phyloP scores from a whole-genome alignment of 1,140 invertebrate genomes.

The Elysia chlorotica region DNA sequence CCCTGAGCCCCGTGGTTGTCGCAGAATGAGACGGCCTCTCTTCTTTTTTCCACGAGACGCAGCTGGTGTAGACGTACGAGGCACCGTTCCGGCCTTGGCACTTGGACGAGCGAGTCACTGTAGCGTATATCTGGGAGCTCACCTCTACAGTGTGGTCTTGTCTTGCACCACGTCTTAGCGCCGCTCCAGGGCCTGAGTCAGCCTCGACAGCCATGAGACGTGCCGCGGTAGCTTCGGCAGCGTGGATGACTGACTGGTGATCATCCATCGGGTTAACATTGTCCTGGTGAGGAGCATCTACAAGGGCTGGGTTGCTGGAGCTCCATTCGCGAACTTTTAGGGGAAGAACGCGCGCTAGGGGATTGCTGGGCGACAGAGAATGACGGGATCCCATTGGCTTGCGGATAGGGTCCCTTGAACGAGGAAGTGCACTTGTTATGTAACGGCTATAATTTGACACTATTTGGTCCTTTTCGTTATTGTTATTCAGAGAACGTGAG shows the following conservation, averaged over 20 bases:
- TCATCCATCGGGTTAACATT: not conserved
- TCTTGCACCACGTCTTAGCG: too few relatives aligned
- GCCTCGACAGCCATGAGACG: not conserved
- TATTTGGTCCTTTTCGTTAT: too few relatives aligned
- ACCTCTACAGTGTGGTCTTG: constrained; percentile 9
- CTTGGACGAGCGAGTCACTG: constrained; percentile 18
- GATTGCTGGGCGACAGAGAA: constrained; percentile 1
- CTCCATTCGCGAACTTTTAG: not conserved
- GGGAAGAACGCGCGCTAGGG: not conserved
- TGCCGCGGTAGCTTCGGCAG: not conserved
- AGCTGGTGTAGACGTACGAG: constrained; percentile 16
- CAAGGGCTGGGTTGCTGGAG: not conserved
- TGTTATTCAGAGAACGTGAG: not conserved
- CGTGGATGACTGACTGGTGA: not conserved
- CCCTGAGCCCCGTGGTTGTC: too few relatives aligned
- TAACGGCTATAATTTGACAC: not conserved
- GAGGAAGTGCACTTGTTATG: not conserved
- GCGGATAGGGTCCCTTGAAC: constrained; percentile 13
- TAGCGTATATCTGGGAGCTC: constrained; percentile 19
- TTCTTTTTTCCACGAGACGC: constrained; percentile 4
- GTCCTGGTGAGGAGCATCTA: too few relatives aligned
- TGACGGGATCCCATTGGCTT: constrained; percentile 20
- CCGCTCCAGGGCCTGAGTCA: not conserved
- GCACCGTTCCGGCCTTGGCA: not conserved
- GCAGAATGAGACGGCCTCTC: too few relatives aligned